Base-by-base conservation (phyloP, 2,888 invertebrate genomes). In the Gastrophysa polygoni region DNA sequence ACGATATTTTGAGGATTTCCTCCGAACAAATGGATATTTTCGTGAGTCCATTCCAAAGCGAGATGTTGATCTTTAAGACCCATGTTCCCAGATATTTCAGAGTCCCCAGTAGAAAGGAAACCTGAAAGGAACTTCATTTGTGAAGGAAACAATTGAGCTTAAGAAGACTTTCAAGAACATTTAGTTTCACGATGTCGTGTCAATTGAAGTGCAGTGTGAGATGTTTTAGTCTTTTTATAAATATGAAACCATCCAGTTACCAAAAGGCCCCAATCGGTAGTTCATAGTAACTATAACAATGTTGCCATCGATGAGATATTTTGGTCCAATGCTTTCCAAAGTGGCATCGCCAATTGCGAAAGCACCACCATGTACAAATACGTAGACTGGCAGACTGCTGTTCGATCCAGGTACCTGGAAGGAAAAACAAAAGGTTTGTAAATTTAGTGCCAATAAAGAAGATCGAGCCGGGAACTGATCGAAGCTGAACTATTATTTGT, bases 331-430 rank as follows among this genome's bases (percentile, higher is more conserved):
- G 10, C 28, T 28, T 20, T 66, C 34, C 21, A 59, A 46, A 10
- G 61, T 65, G 1, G 58, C 65, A 63, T 66, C 64, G 1, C 58
- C 54, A 3, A 16, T 20, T 1, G 17, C 57, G 34, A 71, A 74
- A 1, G 63, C 68, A 1, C 76, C 76, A 5, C 75, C 76, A 48
- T 73, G 68, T 18, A 76, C 67, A 50, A 59, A 74, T 11, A 75
- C 67, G 66, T 73, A 71, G 0, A 76, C 75, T 38, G 38, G 14
- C 2, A 38, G 38, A 38, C 14, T 38, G 14, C 14, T 1, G 14
- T n/a, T 38, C 38, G 38, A 10, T 7, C 38, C 38, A 38, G 38
- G 38, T 38, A 14, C 14, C 38, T 38, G 14, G 3, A 38, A 6
- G 4, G 38, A 38, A 38, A 38, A 38, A 38, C 14, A 3, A 38